These are phyloP conservation scores for Nestor notabilis DNA, from an alignment of 2,113 vertebrate species.

Conservation along the genomic window DNA sequence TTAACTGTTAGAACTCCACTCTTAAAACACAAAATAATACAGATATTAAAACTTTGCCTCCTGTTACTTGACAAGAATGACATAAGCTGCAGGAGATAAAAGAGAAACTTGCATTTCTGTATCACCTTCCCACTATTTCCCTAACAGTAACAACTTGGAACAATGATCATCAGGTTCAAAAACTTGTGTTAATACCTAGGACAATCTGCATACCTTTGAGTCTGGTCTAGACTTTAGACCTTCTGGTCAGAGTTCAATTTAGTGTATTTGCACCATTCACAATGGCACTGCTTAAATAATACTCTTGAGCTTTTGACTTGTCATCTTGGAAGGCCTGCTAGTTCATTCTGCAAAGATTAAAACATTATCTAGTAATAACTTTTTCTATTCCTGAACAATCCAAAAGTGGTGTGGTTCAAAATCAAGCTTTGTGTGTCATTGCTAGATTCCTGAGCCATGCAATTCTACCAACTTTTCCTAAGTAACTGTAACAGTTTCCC, in stretches of 20 bases:
- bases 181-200: not conserved
- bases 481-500: not conserved
- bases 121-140: not conserved
- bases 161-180: not conserved
- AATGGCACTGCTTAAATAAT: not conserved
- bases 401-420: not conserved
- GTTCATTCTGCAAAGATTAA: not conserved
- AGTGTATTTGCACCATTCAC: not conserved
- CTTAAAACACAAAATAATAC: slow-evolving; percentile 64
- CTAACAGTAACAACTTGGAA: not conserved
- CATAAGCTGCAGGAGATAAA: not conserved
- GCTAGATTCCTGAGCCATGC: not conserved
- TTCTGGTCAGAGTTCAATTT: not conserved
- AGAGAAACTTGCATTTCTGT: not conserved
- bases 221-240: not conserved
- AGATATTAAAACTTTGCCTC: not conserved
- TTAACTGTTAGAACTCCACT: slow-evolving; percentile 91
- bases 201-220: not conserved
- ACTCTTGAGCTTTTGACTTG: not conserved
- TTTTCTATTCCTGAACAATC: not conserved
- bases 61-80: not conserved
- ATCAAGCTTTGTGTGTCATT: not conserved
- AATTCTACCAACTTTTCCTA: not conserved
- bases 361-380: not conserved
- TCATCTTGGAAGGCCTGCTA: not conserved